A percentile compares a stretch with the other conserved stretches of the same genome.
Evolutionary conservation across 2,888 invertebrate genomes (phyloP).

Genomic region (Caenorhabditis panamensis): DNA sequence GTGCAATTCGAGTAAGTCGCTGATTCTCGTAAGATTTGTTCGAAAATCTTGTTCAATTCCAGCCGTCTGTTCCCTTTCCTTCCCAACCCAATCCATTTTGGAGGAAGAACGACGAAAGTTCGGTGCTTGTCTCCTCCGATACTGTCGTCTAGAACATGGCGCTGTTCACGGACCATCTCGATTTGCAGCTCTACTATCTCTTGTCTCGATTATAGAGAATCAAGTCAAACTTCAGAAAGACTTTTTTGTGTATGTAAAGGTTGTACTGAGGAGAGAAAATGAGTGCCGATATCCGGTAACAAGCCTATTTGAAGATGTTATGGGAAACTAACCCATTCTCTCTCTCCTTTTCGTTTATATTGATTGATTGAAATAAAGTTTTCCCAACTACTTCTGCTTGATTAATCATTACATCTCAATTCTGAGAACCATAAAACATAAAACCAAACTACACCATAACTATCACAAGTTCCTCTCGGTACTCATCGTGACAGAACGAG

Average conservation of each 20-base stretch:
- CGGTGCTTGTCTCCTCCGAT: background rate
- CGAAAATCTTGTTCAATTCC: background rate
- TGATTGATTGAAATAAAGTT: no score
- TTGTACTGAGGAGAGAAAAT: no score
- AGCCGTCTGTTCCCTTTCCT: conserved; percentile 8
- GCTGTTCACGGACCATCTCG: background rate
- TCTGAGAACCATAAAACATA: no score
- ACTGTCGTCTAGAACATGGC: conserved; percentile 1
- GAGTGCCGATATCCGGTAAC: background rate
- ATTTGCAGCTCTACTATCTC: background rate
- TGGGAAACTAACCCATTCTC: background rate
- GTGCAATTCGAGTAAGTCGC: conserved; percentile 16
- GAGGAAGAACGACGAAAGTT: background rate
- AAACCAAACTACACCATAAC: no score
- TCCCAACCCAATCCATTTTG: background rate
- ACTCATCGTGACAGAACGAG: no score
- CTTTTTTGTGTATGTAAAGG: background rate
- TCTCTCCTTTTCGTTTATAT: no score
- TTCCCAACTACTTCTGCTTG: no score
- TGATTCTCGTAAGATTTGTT: no score
- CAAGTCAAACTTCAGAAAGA: background rate
- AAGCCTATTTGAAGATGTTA: background rate
- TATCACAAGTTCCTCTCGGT: no score
- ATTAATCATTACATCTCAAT: no score
- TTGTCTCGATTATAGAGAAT: background rate